Evolutionary conservation across 2,888 invertebrate genomes (phyloP).

Genomic region (Amiota minor): DNA sequence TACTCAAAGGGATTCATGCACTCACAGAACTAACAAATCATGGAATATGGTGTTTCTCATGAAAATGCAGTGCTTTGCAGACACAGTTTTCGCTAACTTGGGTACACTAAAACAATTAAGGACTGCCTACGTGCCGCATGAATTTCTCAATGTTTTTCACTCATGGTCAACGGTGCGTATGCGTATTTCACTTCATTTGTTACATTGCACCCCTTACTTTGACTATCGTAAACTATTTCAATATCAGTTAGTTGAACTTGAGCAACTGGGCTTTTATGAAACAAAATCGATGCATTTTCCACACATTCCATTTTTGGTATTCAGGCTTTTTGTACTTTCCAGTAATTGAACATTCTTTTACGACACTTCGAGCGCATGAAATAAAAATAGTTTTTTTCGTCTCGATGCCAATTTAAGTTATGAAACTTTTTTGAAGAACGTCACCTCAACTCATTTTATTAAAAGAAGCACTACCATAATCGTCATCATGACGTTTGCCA

Average conservation of each 20-base stretch:
- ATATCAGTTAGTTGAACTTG: conserved; percentile 21
- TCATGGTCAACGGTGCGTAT: conserved; percentile 12
- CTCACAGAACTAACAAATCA: too few relatives aligned
- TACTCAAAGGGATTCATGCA: too few relatives aligned
- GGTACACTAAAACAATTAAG: too few relatives aligned
- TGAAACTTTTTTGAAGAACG: conserved; percentile 14
- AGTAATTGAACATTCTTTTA: conserved; percentile 9
- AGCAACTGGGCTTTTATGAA: not conserved
- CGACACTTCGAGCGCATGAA: not conserved
- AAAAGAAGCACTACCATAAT: not conserved
- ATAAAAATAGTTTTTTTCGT: not conserved
- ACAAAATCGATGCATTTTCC: not conserved
- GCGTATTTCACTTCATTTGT: conserved; percentile 13
- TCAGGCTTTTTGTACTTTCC: not conserved
- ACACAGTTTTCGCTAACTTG: too few relatives aligned
- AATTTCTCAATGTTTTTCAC: too few relatives aligned
- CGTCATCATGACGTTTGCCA: not conserved
- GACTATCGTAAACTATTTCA: conserved; percentile 16
- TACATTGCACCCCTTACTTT: not conserved
- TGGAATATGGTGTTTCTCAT: too few relatives aligned
- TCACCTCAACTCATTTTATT: conserved; percentile 1
- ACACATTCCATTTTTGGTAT: not conserved
- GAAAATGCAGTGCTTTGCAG: too few relatives aligned
- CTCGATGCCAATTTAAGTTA: conserved; percentile 15
- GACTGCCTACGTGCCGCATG: too few relatives aligned